Evolutionary conservation across 2,888 invertebrate species (phyloP).

Genomic region (Fragum sueziense): DNA sequence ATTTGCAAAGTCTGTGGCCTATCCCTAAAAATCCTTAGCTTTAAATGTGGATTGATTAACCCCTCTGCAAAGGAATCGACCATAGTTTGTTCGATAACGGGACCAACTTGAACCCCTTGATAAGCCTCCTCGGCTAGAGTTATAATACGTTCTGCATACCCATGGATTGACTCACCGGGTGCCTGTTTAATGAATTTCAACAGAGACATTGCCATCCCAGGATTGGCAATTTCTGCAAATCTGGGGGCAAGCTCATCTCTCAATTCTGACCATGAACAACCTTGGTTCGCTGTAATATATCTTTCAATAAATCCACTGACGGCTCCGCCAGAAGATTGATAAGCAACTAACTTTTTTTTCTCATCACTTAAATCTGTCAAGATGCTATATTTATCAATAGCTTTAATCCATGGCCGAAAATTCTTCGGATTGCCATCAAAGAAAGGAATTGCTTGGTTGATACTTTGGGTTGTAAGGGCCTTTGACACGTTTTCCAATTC

Average conservation of each 20-base stretch:
- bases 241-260: not conserved
- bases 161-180: not conserved
- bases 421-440: not conserved
- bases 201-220: conserved; percentile 10
- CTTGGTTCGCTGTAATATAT: not conserved
- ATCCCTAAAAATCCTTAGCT: conserved; percentile 21
- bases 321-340: not conserved
- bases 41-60: not conserved
- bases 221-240: conserved; percentile 14
- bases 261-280: not conserved
- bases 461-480: not conserved
- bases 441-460: not conserved
- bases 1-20: conserved; percentile 24
- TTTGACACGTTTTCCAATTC: not conserved
- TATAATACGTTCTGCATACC: conserved; percentile 19
- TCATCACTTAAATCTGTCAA: not conserved
- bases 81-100: conserved; percentile 16
- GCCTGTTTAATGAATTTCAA: conserved; percentile 9
- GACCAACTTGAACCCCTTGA: not conserved
- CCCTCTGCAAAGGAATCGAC: conserved; percentile 32
- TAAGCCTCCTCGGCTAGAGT: conserved; percentile 26
- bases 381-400: conserved; percentile 11
- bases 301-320: conserved; percentile 22
- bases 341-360: conserved; percentile 10
- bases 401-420: not conserved